Conservation (phyloP, 2,113 vertebrate species). For the Brienomyrus brachyistius region DNA sequence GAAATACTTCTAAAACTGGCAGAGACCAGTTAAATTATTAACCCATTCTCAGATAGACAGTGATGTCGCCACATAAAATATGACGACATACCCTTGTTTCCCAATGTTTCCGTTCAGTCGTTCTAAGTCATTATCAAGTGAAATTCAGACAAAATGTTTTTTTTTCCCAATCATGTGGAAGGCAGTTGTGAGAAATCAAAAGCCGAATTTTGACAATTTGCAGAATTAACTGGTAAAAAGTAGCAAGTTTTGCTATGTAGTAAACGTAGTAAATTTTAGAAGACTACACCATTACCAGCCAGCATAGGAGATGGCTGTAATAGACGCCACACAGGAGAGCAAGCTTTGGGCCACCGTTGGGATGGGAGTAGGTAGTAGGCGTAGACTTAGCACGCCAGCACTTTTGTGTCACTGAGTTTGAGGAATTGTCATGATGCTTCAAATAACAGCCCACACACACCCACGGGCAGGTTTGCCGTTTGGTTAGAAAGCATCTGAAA, state of each 20-base stretch:
- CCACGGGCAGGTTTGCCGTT: neutral
- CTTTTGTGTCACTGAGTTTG: neutral
- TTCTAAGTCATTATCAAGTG: neutral
- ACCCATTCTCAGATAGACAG: neutral
- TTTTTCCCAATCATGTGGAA: neutral
- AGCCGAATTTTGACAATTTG: neutral
- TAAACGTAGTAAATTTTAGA: neutral
- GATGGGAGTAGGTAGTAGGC: neutral
- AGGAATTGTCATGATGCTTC: conserved; percentile 8
- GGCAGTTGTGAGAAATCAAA: neutral
- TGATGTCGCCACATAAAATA: neutral
- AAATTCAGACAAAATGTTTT: neutral
- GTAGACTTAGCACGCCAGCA: neutral
- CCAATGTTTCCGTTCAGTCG: neutral
- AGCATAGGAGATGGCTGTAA: neutral
- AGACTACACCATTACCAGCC: neutral
- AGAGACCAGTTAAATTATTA: conserved; percentile 3
- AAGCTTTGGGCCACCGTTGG: neutral
- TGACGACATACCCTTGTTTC: neutral
- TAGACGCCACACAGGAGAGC: neutral
- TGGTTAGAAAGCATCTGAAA: neutral
- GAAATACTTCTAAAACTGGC: neutral
- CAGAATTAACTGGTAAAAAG: neutral
- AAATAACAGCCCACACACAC: neutral
- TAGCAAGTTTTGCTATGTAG: neutral